These are phyloP conservation scores for Mimas tiliae DNA, from an alignment of 2,888 invertebrate genomes.

Conservation along the genomic window DNA sequence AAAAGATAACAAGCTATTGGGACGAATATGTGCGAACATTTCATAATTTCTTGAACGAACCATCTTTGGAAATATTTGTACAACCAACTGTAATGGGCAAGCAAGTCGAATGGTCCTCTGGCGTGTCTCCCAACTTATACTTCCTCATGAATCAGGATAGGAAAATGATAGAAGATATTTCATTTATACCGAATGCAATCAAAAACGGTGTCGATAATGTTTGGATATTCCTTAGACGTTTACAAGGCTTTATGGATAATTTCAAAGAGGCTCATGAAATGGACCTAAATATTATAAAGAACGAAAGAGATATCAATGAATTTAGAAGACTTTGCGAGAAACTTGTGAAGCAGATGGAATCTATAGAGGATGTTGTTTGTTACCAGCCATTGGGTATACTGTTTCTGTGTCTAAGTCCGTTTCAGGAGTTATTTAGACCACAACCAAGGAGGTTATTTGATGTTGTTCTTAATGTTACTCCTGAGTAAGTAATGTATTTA, in stretches of 20 bases:
- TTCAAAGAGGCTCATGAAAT: slow-evolving; percentile 89
- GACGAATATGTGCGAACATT: slow-evolving; percentile 88
- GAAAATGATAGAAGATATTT: slow-evolving; percentile 80
- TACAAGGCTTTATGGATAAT: slow-evolving; percentile 87
- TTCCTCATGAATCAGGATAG: slow-evolving; percentile 89
- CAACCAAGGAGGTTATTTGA: slow-evolving; percentile 89
- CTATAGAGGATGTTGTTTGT: slow-evolving; percentile 87
- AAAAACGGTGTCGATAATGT: slow-evolving; percentile 86
- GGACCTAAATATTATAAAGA: slow-evolving; percentile 85
- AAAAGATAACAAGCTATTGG: slow-evolving; percentile 87
- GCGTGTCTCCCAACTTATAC: slow-evolving; percentile 88
- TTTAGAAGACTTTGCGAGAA: slow-evolving; percentile 88
- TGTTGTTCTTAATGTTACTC: slow-evolving; percentile 86
- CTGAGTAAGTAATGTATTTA: slow-evolving; percentile 81
- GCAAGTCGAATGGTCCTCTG: slow-evolving; percentile 90
- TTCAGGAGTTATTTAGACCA: slow-evolving; percentile 89
- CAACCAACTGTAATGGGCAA: slow-evolving; percentile 94
- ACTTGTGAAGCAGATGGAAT: slow-evolving; percentile 88
- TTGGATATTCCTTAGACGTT: slow-evolving; percentile 86
- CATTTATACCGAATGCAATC: slow-evolving; percentile 84
- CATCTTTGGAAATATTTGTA: slow-evolving; percentile 89
- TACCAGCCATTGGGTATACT: slow-evolving; percentile 90
- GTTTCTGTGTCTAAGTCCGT: slow-evolving; percentile 87
- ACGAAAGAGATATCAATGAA: slow-evolving; percentile 86
- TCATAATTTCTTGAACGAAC: slow-evolving; percentile 89